Evolutionary conservation across 2,888 invertebrate genomes (phyloP), one percentile per base, ranked within the genome.

Genomic region (Tenthredo distinguenda): DNA sequence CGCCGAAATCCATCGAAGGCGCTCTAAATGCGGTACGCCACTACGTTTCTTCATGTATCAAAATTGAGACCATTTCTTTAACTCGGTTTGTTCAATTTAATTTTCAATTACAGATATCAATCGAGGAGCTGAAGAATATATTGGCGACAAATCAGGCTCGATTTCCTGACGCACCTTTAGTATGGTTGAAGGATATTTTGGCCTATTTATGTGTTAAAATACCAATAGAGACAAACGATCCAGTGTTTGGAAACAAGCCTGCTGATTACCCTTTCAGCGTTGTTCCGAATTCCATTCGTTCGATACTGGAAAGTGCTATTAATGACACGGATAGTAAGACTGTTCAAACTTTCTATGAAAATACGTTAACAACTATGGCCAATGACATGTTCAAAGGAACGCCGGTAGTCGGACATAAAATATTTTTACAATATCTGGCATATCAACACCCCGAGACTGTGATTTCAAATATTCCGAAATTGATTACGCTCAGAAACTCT

Each of bases 181-280:
- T 96, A 37, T 96, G 97, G 97, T 91, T 97, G 40, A 96, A 96
- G 91, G 96, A 96, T 91, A 94, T 97, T 79, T 95, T 96, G 9
- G 94, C 94, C 58, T 96, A 95, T 92, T 93, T 96, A 68, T 96
- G 96, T 90, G 94, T 95, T 0, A 96, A 96, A 89, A 94, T 95
- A 84, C 94, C 95, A 82, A 94, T 96, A 31, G 96, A 96, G n/a
- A 94, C 95, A 65, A 95, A 95, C 84, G 96, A 96, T 89, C 95
- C 95, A 0, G 94, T 95, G 3, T 96, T 96, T 90, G 91, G 94
- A 0, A 94, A 94, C 34, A 95, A 95, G 89, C 94, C 95, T 26
- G 91, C 94, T 18, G 93, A 94, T 71, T 96, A 96, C 91, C 96
- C 96, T 0, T 89, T 95, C 68, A 95, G 93, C 88, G 93, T 94